These are phyloP conservation scores for Lampris incognitus DNA, from an alignment of 2,113 vertebrate species.

Conservation along the genomic window DNA sequence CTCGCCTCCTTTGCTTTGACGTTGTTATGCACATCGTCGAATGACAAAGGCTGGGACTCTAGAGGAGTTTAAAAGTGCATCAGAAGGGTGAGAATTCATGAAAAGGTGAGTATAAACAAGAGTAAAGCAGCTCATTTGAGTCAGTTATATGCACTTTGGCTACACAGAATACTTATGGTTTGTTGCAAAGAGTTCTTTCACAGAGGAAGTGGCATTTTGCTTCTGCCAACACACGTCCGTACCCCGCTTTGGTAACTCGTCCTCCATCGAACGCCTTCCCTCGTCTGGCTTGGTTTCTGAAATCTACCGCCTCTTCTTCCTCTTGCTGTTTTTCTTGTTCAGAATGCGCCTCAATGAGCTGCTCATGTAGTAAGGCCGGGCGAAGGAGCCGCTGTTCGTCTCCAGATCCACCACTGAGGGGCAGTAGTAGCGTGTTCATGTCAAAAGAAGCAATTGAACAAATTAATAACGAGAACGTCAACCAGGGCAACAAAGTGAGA, in stretches of 20 bases:
- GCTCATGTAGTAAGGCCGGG: conserved; percentile 77
- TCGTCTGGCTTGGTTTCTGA: not conserved
- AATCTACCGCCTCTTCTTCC: not conserved
- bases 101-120: not conserved
- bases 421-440: conserved; percentile 66
- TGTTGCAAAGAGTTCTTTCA: conserved; percentile 24
- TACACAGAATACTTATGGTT: not conserved
- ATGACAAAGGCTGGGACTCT: no score
- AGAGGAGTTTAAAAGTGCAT: not conserved
- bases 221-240: conserved; percentile 14
- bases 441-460: conserved; percentile 29
- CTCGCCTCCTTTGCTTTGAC: no score
- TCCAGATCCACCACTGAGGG: conserved; percentile 84
- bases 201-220: conserved; percentile 11
- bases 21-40: no score
- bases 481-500: not conserved
- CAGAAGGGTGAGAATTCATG: not conserved
- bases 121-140: not conserved
- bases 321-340: conserved; percentile 59
- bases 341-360: conserved; percentile 71
- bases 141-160: not conserved
- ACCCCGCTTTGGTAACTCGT: conserved; percentile 19
- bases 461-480: conserved; percentile 1
- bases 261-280: conserved; percentile 10
- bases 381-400: conserved; percentile 77